phyloP scores from a whole-genome alignment of 2,888 invertebrate genomes.

The Sarcophaga carnaria region DNA sequence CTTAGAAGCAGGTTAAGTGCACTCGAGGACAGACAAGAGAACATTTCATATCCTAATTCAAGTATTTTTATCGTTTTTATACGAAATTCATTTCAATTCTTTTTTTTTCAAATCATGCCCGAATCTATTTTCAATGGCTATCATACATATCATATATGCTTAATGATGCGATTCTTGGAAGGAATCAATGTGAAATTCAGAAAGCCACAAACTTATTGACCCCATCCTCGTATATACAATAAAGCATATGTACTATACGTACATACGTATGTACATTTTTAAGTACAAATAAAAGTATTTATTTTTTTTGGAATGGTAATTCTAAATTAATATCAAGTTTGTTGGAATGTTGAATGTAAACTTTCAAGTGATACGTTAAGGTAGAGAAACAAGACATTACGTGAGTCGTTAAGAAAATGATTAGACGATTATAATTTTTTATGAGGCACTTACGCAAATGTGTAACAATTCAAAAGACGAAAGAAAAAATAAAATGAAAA shows the following conservation, averaged over 20 bases:
- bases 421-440: slow-evolving; percentile 72
- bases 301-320: neutral
- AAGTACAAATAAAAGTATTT: neutral
- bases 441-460: slow-evolving; percentile 69
- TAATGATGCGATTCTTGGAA: too few relatives aligned
- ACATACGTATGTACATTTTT: neutral
- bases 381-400: slow-evolving; percentile 52
- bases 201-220: too few relatives aligned
- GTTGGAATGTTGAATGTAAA: neutral
- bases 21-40: too few relatives aligned
- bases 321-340: neutral
- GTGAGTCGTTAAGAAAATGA: slow-evolving; percentile 69
- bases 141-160: too few relatives aligned
- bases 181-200: too few relatives aligned
- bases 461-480: slow-evolving; percentile 61
- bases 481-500: neutral
- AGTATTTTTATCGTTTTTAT: too few relatives aligned
- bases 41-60: too few relatives aligned
- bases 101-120: too few relatives aligned
- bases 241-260: neutral
- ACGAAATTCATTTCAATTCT: too few relatives aligned
- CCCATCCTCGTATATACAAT: too few relatives aligned
- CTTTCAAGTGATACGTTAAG: neutral
- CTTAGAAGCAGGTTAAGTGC: too few relatives aligned
- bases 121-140: too few relatives aligned